Evolutionary conservation across 30 jellyfish, hydroid and myxozoan species (phyloP).

Genomic region (Aurelia sp.): DNA sequence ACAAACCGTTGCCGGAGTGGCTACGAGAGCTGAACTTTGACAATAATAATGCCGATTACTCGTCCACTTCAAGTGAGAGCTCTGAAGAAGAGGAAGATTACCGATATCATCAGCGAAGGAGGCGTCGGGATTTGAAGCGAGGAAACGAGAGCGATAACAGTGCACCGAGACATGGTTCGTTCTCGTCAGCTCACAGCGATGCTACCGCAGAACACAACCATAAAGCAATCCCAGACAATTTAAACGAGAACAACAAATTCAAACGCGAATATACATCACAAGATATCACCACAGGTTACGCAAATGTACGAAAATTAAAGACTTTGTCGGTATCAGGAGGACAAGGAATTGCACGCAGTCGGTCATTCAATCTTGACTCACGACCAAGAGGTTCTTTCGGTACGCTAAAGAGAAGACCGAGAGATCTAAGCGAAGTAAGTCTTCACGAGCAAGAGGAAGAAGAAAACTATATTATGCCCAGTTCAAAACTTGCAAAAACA

Average conservation of each 20-base stretch:
- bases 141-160: slow-evolving; percentile 17
- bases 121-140: not conserved
- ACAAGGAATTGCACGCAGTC: slow-evolving; percentile 46
- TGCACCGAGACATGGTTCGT: not conserved
- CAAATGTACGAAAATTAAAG: slow-evolving; percentile 67
- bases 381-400: slow-evolving; percentile 12
- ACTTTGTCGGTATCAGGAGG: slow-evolving; percentile 23
- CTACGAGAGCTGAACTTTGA: slow-evolving; percentile 39
- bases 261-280: slow-evolving; percentile 2
- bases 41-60: slow-evolving; percentile 22
- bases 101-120: slow-evolving; percentile 21
- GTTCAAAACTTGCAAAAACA: not conserved
- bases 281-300: slow-evolving; percentile 61
- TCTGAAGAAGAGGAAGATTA: slow-evolving; percentile 67
- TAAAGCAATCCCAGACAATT: not conserved
- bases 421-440: slow-evolving; percentile 41
- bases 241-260: not conserved
- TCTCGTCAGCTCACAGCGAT: not conserved
- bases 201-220: not conserved
- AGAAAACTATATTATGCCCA: not conserved
- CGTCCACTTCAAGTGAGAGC: slow-evolving; percentile 55
- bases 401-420: slow-evolving; percentile 38
- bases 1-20: slow-evolving; percentile 36
- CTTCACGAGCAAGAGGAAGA: slow-evolving; percentile 25
- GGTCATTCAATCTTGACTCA: slow-evolving; percentile 53